Conservation (phyloP, 2,888 invertebrate genomes). For the Parochlus steinenii region DNA sequence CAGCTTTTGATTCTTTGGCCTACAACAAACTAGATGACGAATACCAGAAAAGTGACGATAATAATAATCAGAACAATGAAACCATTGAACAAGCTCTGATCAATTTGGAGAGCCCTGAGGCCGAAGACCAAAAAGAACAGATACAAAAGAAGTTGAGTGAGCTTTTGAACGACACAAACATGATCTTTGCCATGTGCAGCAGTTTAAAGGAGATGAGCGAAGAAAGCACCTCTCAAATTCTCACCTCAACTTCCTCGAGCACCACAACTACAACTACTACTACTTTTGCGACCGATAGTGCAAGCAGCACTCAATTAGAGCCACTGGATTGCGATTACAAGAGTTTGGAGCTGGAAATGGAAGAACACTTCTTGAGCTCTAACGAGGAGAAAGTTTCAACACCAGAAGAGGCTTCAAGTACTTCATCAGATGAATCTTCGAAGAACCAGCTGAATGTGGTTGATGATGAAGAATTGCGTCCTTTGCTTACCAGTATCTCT, state of each 20-base stretch:
- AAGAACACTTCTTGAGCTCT: conserved; percentile 19
- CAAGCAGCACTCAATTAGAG: conserved; percentile 5
- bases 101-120: not conserved
- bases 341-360: conserved; percentile 13
- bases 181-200: conserved; percentile 27
- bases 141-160: conserved; percentile 10
- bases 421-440: no score
- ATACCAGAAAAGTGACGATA: not conserved
- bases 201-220: conserved; percentile 23
- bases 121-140: not conserved
- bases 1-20: not conserved
- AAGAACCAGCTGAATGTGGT: no score
- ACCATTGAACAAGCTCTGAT: not conserved
- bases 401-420: no score
- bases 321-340: conserved; percentile 13
- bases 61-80: no score
- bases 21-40: not conserved
- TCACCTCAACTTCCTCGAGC: conserved; percentile 9
- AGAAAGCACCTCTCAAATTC: conserved; percentile 7
- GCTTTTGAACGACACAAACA: conserved; percentile 16
- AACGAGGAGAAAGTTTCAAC: no score
- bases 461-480: conserved; percentile 10
- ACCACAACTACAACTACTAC: conserved; percentile 7
- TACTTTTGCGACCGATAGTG: conserved; percentile 9
- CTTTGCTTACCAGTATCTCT: no score